These are phyloP conservation scores for Polia nebulosa DNA, from an alignment of 2,888 invertebrate species.

Conservation along the genomic window DNA sequence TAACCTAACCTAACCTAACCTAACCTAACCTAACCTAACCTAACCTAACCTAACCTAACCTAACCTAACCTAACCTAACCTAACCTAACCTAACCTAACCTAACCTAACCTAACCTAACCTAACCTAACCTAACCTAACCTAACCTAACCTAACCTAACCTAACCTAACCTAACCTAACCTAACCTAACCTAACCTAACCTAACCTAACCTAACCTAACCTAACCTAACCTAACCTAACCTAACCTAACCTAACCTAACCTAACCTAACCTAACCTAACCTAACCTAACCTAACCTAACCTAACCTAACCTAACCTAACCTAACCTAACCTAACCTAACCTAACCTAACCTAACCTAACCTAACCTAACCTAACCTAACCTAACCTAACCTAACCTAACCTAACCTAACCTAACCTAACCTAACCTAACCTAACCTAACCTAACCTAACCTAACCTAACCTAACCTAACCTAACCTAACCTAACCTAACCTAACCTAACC, in stretches of 20 bases:
- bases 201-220: conserved; percentile 54
- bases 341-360: conserved; percentile 32
- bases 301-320: conserved; percentile 56
- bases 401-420: conserved; percentile 53
- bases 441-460: conserved; percentile 62
- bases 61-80: conserved; percentile 53
- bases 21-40: conserved; percentile 60
- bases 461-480: conserved; percentile 62
- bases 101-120: conserved; percentile 58
- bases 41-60: conserved; percentile 58
- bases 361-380: conserved; percentile 31
- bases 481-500: conserved; percentile 62
- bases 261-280: conserved; percentile 57
- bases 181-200: conserved; percentile 56
- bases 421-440: conserved; percentile 61
- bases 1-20: conserved; percentile 38
- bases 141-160: conserved; percentile 40
- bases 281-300: conserved; percentile 53
- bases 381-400: conserved; percentile 63
- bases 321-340: conserved; percentile 47
- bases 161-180: conserved; percentile 54
- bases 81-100: conserved; percentile 59
- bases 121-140: conserved; percentile 23
- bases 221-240: conserved; percentile 54
- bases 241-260: conserved; percentile 58